Evolutionary conservation across 2,888 invertebrate species (phyloP), one percentile per base, ranked within the genome.

Genomic region (Heliothis peltigera): DNA sequence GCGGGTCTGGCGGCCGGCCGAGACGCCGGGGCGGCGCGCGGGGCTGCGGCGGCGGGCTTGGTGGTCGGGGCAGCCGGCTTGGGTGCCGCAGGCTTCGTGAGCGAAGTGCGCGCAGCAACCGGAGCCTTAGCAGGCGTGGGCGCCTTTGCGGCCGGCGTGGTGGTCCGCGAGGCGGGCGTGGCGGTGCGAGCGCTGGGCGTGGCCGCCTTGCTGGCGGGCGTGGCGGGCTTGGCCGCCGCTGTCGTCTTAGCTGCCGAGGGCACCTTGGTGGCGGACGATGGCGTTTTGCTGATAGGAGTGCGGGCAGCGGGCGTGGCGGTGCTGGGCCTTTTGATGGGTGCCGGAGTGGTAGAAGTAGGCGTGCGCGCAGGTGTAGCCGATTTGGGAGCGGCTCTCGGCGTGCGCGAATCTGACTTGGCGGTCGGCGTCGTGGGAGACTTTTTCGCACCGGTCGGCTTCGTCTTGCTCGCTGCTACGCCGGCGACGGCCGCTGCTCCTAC

Each of bases 351-450:
- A 64, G 87, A 75, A 0, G 81, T 75, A 3, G 90, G 80, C 2
- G 83, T 86, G 48, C 76, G 87, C 39, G 85, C 71, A 22, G 88
- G 69, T 75, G 88, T 10, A 78, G 73, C 73, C 42, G 87, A 67
- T 58, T 89, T 88, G n/a, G 84, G 42, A 2, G 89, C 77, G 3
- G 84, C 64, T 42, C 70, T 80, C 5, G 85, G 77, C 2, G 86
- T 82, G n/a, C 81, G 83, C n/a, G 75, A 56, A 42, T 86, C 84
- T 0, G 83, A 46, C 44, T 86, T 87, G 7, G 86, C 71, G 10
- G 78, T 80, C 46, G 90, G 84, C 0, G 89, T 87, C 32, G 89
- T 79, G 18, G 87, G 81, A 0, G 86, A 81, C 59, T 90, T 85
- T 5, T 86, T 82, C 0, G 87, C 77, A 60, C 78, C 53, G 42